Base-by-base conservation (phyloP, 2,797 vertebrate genomes). In the Callimico goeldii region DNA sequence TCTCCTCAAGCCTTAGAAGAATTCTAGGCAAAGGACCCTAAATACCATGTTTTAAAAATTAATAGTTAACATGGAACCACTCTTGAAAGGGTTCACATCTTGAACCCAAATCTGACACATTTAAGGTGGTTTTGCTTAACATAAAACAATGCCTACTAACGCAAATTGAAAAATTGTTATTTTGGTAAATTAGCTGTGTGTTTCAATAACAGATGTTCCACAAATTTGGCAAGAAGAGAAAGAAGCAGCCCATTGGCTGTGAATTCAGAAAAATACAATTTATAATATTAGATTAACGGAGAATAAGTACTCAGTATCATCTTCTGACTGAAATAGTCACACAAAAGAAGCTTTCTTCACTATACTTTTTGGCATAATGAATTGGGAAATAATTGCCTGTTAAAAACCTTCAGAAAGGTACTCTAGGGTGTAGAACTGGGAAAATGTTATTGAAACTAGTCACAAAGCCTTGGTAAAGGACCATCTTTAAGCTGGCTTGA, bases 351-450 rank as follows among this genome's bases (percentile, higher is more conserved):
- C 15, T 33, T 36, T 81, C 10, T 41, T 77, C 36, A 43, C 33
- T 80, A 46, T 73, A 36, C 1, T 61, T 73, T 95, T 91, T 88
- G 55, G n/a, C n/a, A 79, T 94, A 94, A 92, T 86, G 58, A 95
- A 57, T 36, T 88, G 30, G 46, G 30, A 96, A 96, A 96, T 67
- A 13, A 84, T 22, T 84, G 5, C 39, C 39, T 55, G 48, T 82
- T 88, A 90, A 96, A 95, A 96, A 48, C 61, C 36, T 91, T 96
- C 33, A 83, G 46, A 94, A 93, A 89, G 87, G 93, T 7, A 79
- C 17, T 19, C 24, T 50, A 73, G 33, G 26, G 76, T 67, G 24
- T 84, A 77, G 82, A 75, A 90, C 81, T 84, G 36, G n/a, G 46
- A 26, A 17, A 30, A 11, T 87, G 90, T 93, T 92, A 81, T 15